Evolutionary conservation across 2,888 invertebrate genomes (phyloP), one percentile per base, ranked within the genome.

Genomic region (Zygaena filipendulae): DNA sequence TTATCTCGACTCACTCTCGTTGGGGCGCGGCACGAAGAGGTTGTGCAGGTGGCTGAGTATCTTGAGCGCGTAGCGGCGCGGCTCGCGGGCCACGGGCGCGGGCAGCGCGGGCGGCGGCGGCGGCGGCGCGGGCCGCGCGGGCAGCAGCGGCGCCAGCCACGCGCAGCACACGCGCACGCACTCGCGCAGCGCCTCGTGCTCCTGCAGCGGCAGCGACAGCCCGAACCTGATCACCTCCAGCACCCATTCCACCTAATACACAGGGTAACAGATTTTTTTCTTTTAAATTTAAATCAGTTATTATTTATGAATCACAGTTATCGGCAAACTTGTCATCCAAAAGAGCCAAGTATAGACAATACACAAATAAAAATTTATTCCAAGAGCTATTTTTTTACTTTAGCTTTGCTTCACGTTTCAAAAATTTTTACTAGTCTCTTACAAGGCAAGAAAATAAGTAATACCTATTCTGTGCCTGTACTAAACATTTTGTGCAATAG

Each of bases 111-210:
- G 85, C 52, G 93, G 91, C 1, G 94, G 92, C 13, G 85, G 85
- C 12, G 90, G 88, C 42, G 92, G 86, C 1, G 93, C 90, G 32
- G 97, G 79, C 89, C 96, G 95, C 55, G 96, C 64, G 1, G 90
- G 87, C 41, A 91, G 83, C 38, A 97, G 77, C 2, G 96, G 92
- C 0, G 92, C 90, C 40, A 98, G 77, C 97, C 97, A 98, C 55
- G 97, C 95, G 63, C 96, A 97, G 59, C 97, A 97, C 18, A 97
- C 91, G 59, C 93, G 93, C 21, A 97, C 97, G 62, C 97, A 97
- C 66, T 97, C 96, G 40, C 95, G 89, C 27, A 97, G 90, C 0
- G 95, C 93, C 48, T 96, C 96, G 60, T 96, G 95, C 67, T 97
- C 97, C 18, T 87, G 83, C 24, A 97, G 72, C 0, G 96, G 95